Evolutionary conservation across 1,140 invertebrate species (phyloP).

Genomic region (Pseudomyrmex flavicornis): DNA sequence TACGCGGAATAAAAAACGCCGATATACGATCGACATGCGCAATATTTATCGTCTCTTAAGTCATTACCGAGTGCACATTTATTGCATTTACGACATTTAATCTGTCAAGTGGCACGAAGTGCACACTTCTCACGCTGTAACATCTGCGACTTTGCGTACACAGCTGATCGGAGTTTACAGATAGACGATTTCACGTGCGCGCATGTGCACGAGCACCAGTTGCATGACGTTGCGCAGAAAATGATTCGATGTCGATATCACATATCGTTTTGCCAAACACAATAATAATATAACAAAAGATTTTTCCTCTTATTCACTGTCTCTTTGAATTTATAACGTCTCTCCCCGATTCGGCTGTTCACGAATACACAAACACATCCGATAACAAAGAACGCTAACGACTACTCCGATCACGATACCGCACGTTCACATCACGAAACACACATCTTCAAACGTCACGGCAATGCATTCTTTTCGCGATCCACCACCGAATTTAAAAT

Average conservation of each 20-base stretch:
- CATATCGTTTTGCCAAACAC: background rate
- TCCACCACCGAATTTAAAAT: background rate
- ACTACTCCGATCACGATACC: slow-evolving; percentile 63
- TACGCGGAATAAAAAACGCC: slow-evolving; percentile 43
- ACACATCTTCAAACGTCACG: background rate
- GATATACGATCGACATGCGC: background rate
- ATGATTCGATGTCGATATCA: slow-evolving; percentile 26
- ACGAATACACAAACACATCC: background rate
- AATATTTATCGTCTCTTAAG: background rate
- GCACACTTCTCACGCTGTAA: background rate
- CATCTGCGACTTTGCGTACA: slow-evolving; percentile 21
- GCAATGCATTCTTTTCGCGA: background rate
- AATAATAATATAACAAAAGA: background rate
- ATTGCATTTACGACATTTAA: background rate
- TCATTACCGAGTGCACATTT: slow-evolving; percentile 41
- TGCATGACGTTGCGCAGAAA: slow-evolving; percentile 62
- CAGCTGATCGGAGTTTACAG: slow-evolving; percentile 49
- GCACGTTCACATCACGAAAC: slow-evolving; percentile 65
- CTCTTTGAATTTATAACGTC: background rate
- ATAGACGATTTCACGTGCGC: slow-evolving; percentile 43
- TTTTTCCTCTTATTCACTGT: background rate
- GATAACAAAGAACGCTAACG: background rate
- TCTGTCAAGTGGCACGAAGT: background rate
- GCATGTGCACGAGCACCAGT: slow-evolving; percentile 71
- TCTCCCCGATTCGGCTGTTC: background rate